These are phyloP conservation scores for Oceanites oceanicus DNA, from an alignment of 2,113 vertebrate species.

Conservation along the genomic window DNA sequence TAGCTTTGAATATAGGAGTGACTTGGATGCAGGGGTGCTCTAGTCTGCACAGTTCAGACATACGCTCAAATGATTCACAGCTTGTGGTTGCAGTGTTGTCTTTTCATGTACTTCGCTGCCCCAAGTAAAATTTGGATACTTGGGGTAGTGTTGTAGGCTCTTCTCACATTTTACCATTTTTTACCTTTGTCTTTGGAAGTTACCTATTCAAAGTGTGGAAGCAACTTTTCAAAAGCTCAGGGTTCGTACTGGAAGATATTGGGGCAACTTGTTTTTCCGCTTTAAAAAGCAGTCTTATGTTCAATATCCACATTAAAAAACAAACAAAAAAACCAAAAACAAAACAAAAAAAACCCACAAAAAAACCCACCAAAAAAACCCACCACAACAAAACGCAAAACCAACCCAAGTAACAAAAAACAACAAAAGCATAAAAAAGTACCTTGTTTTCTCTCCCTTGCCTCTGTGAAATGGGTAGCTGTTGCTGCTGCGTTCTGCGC, in stretches of 20 bases:
- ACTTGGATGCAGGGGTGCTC: neutral
- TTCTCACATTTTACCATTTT: neutral
- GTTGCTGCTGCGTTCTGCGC: neutral
- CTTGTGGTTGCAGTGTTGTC: neutral
- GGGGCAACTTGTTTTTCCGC: neutral
- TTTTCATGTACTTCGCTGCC: neutral
- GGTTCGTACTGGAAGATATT: neutral
- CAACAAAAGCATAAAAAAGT: neutral
- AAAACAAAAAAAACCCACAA: too few species aligned
- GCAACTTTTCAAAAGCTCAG: neutral
- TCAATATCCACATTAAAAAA: neutral
- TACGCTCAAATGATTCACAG: neutral
- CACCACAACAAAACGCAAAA: too few species aligned
- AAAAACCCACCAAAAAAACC: neutral
- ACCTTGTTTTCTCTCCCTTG: neutral
- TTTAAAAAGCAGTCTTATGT: neutral
- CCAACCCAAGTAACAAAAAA: too few species aligned
- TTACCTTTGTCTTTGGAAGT: neutral
- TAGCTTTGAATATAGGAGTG: neutral
- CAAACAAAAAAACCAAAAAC: too few species aligned
- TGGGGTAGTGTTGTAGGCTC: neutral
- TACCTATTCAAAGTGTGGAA: neutral
- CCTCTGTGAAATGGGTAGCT: neutral
- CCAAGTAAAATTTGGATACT: neutral
- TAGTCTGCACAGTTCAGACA: neutral